Conservation (phyloP, 2,113 vertebrate species). For the rat (Rattus norvegicus) region DNA sequence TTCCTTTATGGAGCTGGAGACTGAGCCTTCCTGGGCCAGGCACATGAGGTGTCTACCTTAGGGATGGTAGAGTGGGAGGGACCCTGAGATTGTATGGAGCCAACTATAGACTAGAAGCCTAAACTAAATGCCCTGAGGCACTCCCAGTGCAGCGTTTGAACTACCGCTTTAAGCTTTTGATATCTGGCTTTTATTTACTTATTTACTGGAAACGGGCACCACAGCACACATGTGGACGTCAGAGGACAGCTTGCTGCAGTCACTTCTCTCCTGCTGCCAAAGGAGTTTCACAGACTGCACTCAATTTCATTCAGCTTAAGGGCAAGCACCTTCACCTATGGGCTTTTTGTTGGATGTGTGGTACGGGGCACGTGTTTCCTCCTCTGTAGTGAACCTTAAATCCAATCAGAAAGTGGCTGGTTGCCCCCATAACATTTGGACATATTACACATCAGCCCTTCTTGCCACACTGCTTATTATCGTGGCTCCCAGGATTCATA, state of each 20-base stretch:
- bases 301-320: too few species aligned
- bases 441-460: background rate
- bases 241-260: background rate
- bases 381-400: background rate
- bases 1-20: background rate
- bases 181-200: background rate
- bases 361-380: background rate
- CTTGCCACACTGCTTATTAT: background rate
- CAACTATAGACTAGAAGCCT: background rate
- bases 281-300: background rate
- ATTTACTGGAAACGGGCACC: background rate
- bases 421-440: background rate
- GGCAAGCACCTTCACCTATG: background rate
- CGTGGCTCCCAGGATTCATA: background rate
- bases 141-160: background rate
- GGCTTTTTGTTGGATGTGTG: background rate
- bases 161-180: background rate
- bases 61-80: background rate
- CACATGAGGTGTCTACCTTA: too few species aligned
- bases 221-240: background rate
- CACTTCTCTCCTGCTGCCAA: background rate
- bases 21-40: background rate
- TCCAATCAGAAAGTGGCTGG: background rate
- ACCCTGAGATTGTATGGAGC: background rate
- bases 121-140: too few species aligned